Evolutionary conservation across 2,113 vertebrate genomes (phyloP).

Genomic region (Otus sunia): DNA sequence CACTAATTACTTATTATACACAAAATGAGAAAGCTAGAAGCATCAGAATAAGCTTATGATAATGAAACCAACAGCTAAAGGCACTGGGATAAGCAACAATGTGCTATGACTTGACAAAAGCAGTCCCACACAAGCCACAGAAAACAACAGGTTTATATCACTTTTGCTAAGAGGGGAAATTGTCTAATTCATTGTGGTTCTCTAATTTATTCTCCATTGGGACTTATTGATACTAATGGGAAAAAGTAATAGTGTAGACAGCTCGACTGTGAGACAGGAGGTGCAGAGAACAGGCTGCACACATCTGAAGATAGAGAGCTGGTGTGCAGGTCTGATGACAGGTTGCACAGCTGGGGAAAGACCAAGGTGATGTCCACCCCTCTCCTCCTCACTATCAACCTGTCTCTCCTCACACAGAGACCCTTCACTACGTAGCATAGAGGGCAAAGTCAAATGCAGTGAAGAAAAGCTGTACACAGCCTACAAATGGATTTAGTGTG

Average conservation of each 20-base stretch:
- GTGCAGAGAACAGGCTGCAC: not conserved
- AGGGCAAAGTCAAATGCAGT: rapidly evolving
- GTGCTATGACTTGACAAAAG: slow-evolving; percentile 22
- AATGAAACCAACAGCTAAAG: slow-evolving; percentile 52
- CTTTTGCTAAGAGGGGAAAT: not conserved
- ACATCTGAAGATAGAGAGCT: not conserved
- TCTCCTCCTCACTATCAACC: not conserved
- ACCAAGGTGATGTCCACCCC: not conserved
- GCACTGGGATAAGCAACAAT: slow-evolving; percentile 5
- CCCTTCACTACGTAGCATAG: not conserved
- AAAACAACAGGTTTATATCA: not conserved
- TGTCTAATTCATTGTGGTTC: not conserved
- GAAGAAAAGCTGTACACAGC: not conserved
- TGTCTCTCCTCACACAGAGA: not conserved
- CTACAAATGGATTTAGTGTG: not conserved
- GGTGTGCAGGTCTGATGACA: not conserved
- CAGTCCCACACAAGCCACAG: not conserved
- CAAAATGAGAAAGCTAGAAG: slow-evolving; percentile 32
- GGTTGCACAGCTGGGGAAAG: not conserved
- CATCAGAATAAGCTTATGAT: slow-evolving; percentile 34
- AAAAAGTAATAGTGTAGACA: not conserved
- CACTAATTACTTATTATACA: slow-evolving; percentile 32
- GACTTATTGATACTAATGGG: not conserved
- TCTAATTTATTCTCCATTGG: not conserved
- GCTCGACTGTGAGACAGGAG: not conserved